Base-by-base conservation (phyloP, 2,797 vertebrate genomes). In the Danio kyathit region DNA sequence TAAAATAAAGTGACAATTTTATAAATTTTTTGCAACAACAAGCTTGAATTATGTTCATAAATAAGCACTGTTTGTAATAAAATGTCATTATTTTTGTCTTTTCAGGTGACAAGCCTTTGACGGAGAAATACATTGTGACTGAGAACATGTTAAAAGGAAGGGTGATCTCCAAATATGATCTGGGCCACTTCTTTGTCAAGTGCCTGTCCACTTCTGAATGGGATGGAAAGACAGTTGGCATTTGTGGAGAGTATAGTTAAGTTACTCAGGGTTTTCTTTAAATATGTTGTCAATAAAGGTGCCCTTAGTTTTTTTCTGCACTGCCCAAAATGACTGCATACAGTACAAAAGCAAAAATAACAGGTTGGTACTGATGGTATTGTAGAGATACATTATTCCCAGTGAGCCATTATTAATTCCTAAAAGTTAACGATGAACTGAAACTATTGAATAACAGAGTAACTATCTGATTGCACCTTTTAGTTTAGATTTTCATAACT, bases 141-240 rank as follows among this genome's bases (percentile, higher is more conserved):
- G 92, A 96, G 81, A 94, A 93, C 59, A 92, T 88, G 86, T 85
- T 93, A 0, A 92, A 87, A 40, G 94, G 94, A 57, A 87, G 94
- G 75, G 94, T 95, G 81, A 96, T 98, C 88, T 98, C 97, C 75
- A 96, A 95, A 87, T 92, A 95, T 0, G 97, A 97, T 86, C 92
- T 98, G 69, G 95, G 95, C 61, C 95, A 97, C 87, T 97, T 96
- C 91, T 96, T 98, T 70, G 94, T 97, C 61, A 94, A 86, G 69
- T 97, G 96, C 87, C 91, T 97, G 74, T 94, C 92, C 81, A 96
- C 93, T 0, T 74, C 91, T 0, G 92, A 96, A 79, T 97, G 97
- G 71, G 91, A 97, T 0, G 84, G 94, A 13, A 96, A 96, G 86
- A 91, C 85, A 0, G 92, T 96, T 29, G 96, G 96, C 44, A 75